Evolutionary conservation across 2,888 invertebrate genomes (phyloP), one percentile per base, ranked within the genome.

Genomic region (Coremacera marginata): DNA sequence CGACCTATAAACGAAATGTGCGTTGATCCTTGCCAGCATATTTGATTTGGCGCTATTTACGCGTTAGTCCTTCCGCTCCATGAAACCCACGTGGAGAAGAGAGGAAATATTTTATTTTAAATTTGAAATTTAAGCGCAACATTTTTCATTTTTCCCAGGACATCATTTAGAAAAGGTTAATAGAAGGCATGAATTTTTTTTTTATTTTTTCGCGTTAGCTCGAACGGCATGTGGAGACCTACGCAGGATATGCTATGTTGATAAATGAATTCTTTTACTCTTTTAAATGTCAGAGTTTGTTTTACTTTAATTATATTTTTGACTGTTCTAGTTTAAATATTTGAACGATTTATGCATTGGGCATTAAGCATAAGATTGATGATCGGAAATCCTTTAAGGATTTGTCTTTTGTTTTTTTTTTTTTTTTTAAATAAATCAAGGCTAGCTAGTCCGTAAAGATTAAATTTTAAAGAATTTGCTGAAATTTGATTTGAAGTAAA

Each of bases 191-290:
- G 11, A 14, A 63, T 63, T 63, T 63, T 34, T 63, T 3, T 9
- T 7, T 4, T n/a, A 27, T 25, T 63, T 31, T 63, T 25, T 63
- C 31, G 63, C 63, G 4, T 0, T 31, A 8, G 14, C n/a, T 34
- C 5, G 1, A 14, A 31, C 3, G n/a, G 27, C 27, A 8, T 25
- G 7, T 5, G 62, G 8, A 27, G 62, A 9, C 7, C 27, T 62
- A 16, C 31, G 62, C 63, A 63, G 63, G 63, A 63, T 63, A 27
- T n/a, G 5, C 31, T 1, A 19, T 55, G 7, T 9, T 63, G 63
- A 63, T 31, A 63, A 63, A 63, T 63, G 63, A 63, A 9, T 31
- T 14, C 31, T 31, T 34, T 63, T 5, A 63, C 57, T 60, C 57
- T 22, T 19, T 19, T 9, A 25, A 22, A 25, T 22, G 57, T 27